Evolutionary conservation across 2,113 vertebrate species (phyloP), one percentile per base, ranked within the genome.

Genomic region (Centropristis striata): DNA sequence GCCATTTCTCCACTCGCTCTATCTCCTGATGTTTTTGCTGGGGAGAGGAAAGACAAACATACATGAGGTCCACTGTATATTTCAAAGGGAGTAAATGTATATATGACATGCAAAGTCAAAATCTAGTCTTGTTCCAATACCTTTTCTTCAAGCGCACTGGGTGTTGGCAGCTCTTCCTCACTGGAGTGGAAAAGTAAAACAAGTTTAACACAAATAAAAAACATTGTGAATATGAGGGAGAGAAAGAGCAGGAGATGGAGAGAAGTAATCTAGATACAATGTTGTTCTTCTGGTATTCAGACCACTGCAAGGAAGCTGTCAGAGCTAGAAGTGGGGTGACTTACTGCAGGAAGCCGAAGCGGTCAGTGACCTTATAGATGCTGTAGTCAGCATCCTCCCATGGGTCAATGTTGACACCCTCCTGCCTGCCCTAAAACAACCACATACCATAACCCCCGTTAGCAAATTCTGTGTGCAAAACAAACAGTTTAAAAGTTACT

Each of bases 331-430:
- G 46, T 58, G 5, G 8, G 20, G 21, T 53, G 27, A 95, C 96
- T 96, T 95, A 97, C 96, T 96, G 96, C 86, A 96, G 90, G 91
- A 97, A 97, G 82, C 97, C 96, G 59, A 97, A 97, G 36, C 96
- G 96, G 89, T 97, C 96, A 4, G 95, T 96, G 88, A 97, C 95
- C 92, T 97, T 97, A 81, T 96, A 97, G 59, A 97, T 92, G 0
- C 83, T 91, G 88, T 96, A 97, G 87, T 97, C 89, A 0, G 96
- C 95, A 93, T 98, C 97, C 89, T 98, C 97, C 97, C 96, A 96
- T 0, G 94, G 93, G 90, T 97, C 96, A 84, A 96, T 95, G 14
- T 89, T 88, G 85, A 96, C 90, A 25, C 96, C 96, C 25, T 95
- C 95, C 47, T 96, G 92, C 61, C 95, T 94, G 75, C 96, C 97